phyloP scores from a whole-genome alignment of 2,113 vertebrate species.

The Eudorcas thomsonii region DNA sequence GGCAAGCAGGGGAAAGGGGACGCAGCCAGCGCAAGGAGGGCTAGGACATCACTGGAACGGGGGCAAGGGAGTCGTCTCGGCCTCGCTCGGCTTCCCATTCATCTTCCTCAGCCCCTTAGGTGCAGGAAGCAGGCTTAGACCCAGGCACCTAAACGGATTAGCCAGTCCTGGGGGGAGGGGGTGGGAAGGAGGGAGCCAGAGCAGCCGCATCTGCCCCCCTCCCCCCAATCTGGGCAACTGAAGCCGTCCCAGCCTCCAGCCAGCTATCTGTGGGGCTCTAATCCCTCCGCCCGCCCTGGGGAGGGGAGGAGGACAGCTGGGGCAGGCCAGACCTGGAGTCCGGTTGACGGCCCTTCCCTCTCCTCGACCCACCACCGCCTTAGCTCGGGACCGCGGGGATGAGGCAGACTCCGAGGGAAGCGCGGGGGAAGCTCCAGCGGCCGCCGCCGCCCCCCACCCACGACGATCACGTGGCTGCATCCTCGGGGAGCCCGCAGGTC shows the following conservation, averaged over 20 bases:
- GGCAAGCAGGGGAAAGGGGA: neutral
- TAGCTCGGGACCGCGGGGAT: neutral
- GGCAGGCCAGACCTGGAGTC: neutral
- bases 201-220: neutral
- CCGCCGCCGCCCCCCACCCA: neutral
- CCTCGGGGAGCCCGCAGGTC: slow-evolving; percentile 57
- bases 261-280: neutral
- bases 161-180: neutral
- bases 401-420: neutral
- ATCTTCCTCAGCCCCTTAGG: neutral
- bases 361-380: neutral
- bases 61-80: neutral
- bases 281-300: neutral
- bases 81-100: neutral
- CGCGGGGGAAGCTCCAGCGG: neutral
- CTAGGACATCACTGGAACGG: neutral
- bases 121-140: neutral
- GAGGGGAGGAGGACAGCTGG: neutral
- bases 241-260: slow-evolving; percentile 38
- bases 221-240: neutral
- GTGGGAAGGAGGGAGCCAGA: neutral
- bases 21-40: neutral
- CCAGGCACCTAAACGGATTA: slow-evolving; percentile 14
- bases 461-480: slow-evolving; percentile 66
- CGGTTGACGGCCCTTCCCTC: neutral